Base-by-base conservation (phyloP, 2,888 invertebrate genomes). In the Monochamus alternatus region DNA sequence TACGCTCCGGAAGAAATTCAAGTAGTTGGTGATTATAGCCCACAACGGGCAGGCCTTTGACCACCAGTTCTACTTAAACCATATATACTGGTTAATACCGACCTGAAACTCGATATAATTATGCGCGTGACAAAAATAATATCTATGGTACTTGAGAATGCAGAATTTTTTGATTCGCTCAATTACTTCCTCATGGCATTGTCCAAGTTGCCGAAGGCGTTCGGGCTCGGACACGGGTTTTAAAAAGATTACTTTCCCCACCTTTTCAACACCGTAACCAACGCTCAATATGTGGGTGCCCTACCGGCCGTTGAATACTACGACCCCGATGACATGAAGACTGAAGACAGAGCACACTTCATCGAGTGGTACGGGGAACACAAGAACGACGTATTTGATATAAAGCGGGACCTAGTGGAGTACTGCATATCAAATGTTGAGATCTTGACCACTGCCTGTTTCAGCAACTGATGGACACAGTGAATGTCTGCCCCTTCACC, bases 361-460 rank as follows among this genome's bases (percentile, higher is more conserved):
- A 4, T 38, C 38, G 9, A 77, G 44, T 81, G 79, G 78, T 72
- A 81, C 22, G 67, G 58, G 7, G 63, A 58, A 22, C 43, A 22
- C 8, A 32, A 43, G 10, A 14, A 67, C 32, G 55, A 77, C 32
- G 73, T 74, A 0, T 86, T 86, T 76, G 73, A 84, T 76, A 81
- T 86, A 72, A 30, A 80, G 69, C 74, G 80, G 38, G 86, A 86
- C 64, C 51, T 87, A 1, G 64, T 84, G 0, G 78, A 78, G 2
- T 83, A 83, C 51, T 83, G 82, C 68, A 47, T 79, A 8, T 66
- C 65, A 10, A 81, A 82, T 73, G 85, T 86, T 0, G 79, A 79
- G 9, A 86, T 86, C 73, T 73, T 86, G 22, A 73, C 81, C 5
- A 5, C 47, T 8, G 47, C 47, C 5, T 87, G 84, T 70, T 10